Evolutionary conservation across 2,888 invertebrate species (phyloP).

Genomic region (Charanyca ferruginea): DNA sequence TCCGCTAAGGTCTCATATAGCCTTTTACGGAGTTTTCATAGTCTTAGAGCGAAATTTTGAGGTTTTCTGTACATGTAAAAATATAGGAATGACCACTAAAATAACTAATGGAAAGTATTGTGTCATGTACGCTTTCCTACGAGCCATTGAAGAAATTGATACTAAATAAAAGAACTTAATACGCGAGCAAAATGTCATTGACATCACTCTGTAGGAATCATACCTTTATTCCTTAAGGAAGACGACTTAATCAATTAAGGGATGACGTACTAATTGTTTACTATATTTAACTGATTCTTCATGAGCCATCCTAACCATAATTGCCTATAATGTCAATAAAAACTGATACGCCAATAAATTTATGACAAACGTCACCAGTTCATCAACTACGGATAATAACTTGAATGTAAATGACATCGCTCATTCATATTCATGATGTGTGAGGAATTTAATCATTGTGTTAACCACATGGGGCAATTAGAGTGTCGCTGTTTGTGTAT

Average conservation of each 20-base stretch:
- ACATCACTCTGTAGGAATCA: conserved; percentile 1
- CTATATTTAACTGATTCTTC: neutral
- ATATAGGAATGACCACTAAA: neutral
- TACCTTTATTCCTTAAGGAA: neutral
- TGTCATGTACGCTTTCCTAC: neutral
- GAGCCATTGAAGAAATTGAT: neutral
- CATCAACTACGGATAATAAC: conserved; percentile 70
- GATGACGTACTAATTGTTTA: neutral
- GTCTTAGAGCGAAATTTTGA: conserved; percentile 26
- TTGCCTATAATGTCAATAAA: conserved; percentile 30
- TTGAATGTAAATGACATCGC: conserved; percentile 72
- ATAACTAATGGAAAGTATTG: neutral
- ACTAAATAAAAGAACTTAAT: conserved; percentile 9
- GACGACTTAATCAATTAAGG: too few species aligned
- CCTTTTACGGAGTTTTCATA: conserved; percentile 37
- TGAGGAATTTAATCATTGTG: conserved; percentile 78
- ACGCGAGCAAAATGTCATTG: neutral
- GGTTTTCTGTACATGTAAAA: neutral
- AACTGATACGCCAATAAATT: conserved; percentile 50
- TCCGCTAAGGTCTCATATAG: conserved; percentile 25
- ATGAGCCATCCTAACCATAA: conserved; percentile 7
- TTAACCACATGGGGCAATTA: conserved; percentile 71
- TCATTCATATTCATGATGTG: conserved; percentile 78
- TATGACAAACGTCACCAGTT: conserved; percentile 58
- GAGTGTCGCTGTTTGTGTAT: conserved; percentile 55